Evolutionary conservation across 35 echinoderm and acorn worm species (phyloP), one percentile per base, ranked within the genome.

Genomic region (Strongylocentrotus purpuratus): DNA sequence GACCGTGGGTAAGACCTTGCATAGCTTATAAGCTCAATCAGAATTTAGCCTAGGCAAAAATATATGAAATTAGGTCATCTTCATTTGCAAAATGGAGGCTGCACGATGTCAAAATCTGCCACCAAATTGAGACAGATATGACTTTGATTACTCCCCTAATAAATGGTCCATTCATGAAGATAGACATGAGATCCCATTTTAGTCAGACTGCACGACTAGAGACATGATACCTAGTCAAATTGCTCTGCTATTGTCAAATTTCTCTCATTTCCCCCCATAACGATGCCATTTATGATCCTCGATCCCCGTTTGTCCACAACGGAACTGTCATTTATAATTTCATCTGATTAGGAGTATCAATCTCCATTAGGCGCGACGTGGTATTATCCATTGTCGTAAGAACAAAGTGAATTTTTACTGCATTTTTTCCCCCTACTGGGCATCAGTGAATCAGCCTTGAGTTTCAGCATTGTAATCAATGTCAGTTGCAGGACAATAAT

Each of bases 321-420:
- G 87, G 87, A 28, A 46, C 87, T 89, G 87, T 89, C 87, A 89
- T 46, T 25, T 45, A 32, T 28, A 46, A 89, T 89, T 46, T 46
- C 13, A 20, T 89, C 87, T 17, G 20, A 46, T 46, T 17, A 25
- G 7, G 5, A 45, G 17, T 20, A 89, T 89, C 87, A 89, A 89
- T 89, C 87, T 89, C 25, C 87, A 89, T 89, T 89, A 89, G 87
- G 87, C 33, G 87, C 20, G 15, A 45, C 87, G 13, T 89, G 45
- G n/a, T 33, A 46, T 89, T 78, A 78, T n/a, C 65, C 20, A 78
- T 89, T 89, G 87, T 89, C 33, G 22, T 46, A 20, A 89, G 87
- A 31, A 33, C 25, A 89, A 89, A 46, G 32, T 45, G 33, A 89
- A 7, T 46, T 89, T 89, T 89, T 7, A 5, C 87, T 46, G 45